A percentile compares a stretch with the other conserved stretches of the same genome.
These are phyloP conservation scores for Microcebus griseorufus DNA, from an alignment of 2,113 vertebrate genomes.

Conservation along the genomic window DNA sequence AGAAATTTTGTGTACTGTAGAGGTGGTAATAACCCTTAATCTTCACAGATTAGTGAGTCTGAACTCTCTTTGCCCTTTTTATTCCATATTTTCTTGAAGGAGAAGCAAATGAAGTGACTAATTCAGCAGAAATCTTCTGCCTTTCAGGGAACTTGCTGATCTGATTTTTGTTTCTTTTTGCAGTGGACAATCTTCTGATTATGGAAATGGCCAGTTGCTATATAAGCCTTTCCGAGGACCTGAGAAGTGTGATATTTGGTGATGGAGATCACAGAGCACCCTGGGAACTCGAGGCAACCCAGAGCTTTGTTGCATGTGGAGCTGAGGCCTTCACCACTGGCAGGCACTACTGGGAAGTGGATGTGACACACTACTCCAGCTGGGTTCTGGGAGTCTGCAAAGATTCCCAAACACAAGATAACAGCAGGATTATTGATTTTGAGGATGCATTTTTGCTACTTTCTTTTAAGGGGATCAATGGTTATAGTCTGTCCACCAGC, in stretches of 20 bases:
- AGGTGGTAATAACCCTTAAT: background rate
- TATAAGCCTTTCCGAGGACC: background rate
- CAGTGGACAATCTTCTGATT: background rate
- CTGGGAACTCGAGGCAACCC: background rate
- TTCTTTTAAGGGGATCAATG: background rate
- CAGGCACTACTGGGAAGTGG: background rate
- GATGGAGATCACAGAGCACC: rapidly evolving
- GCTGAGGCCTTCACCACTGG: background rate
- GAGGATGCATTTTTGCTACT: background rate
- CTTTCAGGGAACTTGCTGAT: background rate
- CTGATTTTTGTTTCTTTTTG: background rate
- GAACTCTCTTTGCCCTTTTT: background rate
- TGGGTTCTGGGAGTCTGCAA: background rate
- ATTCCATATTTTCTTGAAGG: background rate
- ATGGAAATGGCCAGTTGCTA: background rate
- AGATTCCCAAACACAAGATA: background rate
- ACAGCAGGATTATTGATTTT: background rate
- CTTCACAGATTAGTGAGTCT: background rate
- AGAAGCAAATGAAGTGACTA: background rate
- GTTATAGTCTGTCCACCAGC: background rate
- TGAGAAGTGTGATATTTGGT: background rate
- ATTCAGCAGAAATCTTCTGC: background rate
- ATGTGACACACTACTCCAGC: background rate
- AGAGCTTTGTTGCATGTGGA: background rate
- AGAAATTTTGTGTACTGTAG: background rate